Base-by-base conservation (phyloP, 2,888 invertebrate species). In the Trichogramma evanescens region DNA sequence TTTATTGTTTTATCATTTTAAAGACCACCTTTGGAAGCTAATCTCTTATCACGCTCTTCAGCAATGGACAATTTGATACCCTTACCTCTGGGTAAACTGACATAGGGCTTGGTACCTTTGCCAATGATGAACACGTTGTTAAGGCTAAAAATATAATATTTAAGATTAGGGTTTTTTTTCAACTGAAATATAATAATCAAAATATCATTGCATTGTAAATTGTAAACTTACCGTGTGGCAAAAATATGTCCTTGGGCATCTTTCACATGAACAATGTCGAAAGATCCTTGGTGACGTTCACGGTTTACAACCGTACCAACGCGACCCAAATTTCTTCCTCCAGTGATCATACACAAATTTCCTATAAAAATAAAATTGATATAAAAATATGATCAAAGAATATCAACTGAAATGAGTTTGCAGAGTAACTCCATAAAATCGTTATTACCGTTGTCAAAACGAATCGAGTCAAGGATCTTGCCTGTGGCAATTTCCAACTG, bases 71-170 rank as follows among this genome's bases (percentile, higher is more conserved):
- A 86, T 72, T 95, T 95, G 73, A 99, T 89, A 79, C 99, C 99
- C 83, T 95, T 95, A 79, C 95, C 95, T 81, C 91, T 89, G 70
- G 99, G 98, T 76, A 99, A 86, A 65, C 97, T 97, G 74, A 99
- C 91, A 85, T 95, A 97, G 56, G 98, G 89, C 83, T 97, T 97
- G 75, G 87, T 89, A 75, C 95, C 95, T 82, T 96, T 97, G 74
- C 99, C 99, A 82, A 99, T 98, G 76, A 99, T 92, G 84, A 99
- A 99, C 72, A 99, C 95, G 81, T 99, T 98, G 82, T 92, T 89
- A 83, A 98, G 85, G 80, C 97, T 93, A 80, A 65, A 81, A 79
- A 64, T 8, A 54, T 4, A 54, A 38, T 2, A 26, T 26, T 26
- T 26, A 26, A 2, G 26, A 26, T 26, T 26, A 26, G 26, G 2